Percentiles rank a stretch among this genome's conserved stretches.
Evolutionary conservation across 2,113 vertebrate species (phyloP).

Genomic region (Camarhynchus parvulus): DNA sequence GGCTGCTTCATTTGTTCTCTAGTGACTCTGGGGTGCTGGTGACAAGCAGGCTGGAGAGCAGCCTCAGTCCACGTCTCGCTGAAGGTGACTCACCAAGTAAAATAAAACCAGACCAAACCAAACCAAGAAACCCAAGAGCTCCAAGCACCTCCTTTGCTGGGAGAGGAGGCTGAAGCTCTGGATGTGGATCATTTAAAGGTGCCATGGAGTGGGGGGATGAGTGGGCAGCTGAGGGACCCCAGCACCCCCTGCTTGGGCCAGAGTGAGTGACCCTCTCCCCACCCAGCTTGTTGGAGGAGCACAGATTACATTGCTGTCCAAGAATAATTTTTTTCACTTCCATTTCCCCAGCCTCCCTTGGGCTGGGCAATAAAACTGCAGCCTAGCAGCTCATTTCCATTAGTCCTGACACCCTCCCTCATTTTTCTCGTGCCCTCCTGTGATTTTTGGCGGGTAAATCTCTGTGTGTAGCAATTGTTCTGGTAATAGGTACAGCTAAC

Average conservation of each 20-base stretch:
- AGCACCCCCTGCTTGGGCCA: rapidly evolving
- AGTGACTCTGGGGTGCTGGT: neutral
- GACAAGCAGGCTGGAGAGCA: neutral
- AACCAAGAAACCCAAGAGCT: neutral
- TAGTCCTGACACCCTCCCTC: neutral
- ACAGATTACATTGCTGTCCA: neutral
- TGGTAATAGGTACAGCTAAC: neutral
- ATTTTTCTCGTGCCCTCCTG: neutral
- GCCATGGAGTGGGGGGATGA: neutral
- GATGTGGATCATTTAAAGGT: neutral
- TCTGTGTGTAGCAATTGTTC: neutral
- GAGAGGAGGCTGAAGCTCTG: neutral
- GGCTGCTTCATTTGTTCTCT: neutral
- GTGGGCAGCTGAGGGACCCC: neutral
- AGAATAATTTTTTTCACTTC: neutral
- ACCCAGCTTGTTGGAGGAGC: neutral
- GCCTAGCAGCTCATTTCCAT: neutral
- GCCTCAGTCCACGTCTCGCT: neutral
- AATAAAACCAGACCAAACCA: neutral
- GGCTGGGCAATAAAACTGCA: neutral
- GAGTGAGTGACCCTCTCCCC: neutral
- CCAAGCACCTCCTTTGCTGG: neutral
- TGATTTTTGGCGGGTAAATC: neutral
- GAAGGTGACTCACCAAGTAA: neutral
- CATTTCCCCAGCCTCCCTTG: rapidly evolving